A percentile compares a stretch with the other conserved stretches of the same genome.
Conservation (phyloP, 2,113 vertebrate species). For the Notothenia rossii region DNA sequence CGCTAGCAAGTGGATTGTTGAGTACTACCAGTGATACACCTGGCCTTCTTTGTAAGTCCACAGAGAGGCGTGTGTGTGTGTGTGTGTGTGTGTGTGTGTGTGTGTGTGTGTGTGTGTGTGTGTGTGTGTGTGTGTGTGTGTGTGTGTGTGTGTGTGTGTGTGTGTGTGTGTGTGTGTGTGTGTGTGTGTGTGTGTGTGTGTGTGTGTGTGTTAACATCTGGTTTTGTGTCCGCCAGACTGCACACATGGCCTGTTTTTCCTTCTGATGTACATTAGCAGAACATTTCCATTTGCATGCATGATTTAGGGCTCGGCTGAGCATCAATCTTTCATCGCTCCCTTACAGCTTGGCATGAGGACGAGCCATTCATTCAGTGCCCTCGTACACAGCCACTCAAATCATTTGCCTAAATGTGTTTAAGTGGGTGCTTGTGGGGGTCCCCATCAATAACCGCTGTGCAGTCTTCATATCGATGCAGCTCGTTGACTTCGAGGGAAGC, state of each 20-base stretch:
- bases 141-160: not conserved
- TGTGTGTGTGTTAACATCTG: constrained; percentile 20
- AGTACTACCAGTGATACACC: not conserved
- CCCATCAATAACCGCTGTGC: constrained; percentile 30
- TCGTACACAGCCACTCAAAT: constrained; percentile 16
- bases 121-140: not conserved
- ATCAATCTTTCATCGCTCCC: constrained; percentile 65
- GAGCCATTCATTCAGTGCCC: constrained; percentile 10
- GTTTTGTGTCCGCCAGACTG: not conserved
- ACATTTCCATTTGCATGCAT: constrained; percentile 66
- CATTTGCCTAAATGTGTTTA: constrained; percentile 42
- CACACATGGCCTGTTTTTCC: not conserved
- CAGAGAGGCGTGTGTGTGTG: not conserved
- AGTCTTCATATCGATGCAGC: constrained; percentile 11
- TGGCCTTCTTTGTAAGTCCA: not conserved
- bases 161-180: not conserved
- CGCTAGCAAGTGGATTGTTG: not conserved
- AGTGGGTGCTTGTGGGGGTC: constrained; percentile 34
- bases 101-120: too few relatives aligned
- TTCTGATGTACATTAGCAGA: constrained; percentile 45
- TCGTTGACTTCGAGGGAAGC: constrained; percentile 16
- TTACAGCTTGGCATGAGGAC: constrained; percentile 25
- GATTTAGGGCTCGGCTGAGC: constrained; percentile 58
- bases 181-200: not conserved
- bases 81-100: too few relatives aligned